phyloP scores from a whole-genome alignment of 2,888 invertebrate species.

The Plagodis pulveraria region DNA sequence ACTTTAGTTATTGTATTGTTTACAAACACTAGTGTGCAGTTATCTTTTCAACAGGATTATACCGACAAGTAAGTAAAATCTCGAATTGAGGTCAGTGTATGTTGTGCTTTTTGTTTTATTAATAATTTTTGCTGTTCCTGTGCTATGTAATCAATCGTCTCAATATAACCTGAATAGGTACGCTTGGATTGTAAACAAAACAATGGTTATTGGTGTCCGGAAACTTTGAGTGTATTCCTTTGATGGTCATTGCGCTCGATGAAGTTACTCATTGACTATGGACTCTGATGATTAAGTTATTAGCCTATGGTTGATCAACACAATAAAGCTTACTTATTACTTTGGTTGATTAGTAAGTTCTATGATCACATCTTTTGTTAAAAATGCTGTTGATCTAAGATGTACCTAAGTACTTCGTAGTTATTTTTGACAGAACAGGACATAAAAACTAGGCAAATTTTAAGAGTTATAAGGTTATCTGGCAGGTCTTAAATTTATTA shows the following conservation, averaged over 20 bases:
- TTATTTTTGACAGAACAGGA: no score
- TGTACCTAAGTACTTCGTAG: no score
- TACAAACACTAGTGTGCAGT: constrained; percentile 73
- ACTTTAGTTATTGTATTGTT: constrained; percentile 59
- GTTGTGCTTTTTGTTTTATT: constrained; percentile 29
- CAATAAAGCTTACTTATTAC: no score
- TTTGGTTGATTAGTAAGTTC: no score
- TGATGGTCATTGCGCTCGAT: no score
- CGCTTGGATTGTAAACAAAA: constrained; percentile 58
- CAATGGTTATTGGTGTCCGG: constrained; percentile 42
- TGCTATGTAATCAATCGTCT: constrained; percentile 15
- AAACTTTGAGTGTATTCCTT: no score
- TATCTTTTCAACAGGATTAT: constrained; percentile 64
- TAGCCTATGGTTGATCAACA: no score
- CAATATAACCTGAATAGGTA: not conserved
- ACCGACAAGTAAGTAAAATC: constrained; percentile 71
- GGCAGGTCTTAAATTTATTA: constrained; percentile 42
- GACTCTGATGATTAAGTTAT: no score
- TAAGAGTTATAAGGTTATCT: constrained; percentile 20
- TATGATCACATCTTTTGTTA: no score
- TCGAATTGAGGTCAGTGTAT: constrained; percentile 62
- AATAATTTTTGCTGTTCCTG: constrained; percentile 18
- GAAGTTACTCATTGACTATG: no score
- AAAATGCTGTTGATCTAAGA: no score
- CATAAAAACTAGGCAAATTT: no score